Base-by-base conservation (phyloP, 2,888 invertebrate genomes). In the Lagria hirta region DNA sequence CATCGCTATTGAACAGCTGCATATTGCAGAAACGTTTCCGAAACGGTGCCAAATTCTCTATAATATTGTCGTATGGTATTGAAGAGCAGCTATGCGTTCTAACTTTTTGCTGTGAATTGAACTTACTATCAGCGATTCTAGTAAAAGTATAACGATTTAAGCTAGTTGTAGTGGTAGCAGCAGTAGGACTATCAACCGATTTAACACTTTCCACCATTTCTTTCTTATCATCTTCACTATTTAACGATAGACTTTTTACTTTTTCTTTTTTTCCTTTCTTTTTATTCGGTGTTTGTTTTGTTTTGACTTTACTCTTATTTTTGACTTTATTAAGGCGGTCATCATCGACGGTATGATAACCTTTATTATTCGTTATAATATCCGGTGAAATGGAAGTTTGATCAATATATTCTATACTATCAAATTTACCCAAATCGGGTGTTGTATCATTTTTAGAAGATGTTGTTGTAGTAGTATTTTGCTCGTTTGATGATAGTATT, bases 341-440 rank as follows among this genome's bases (percentile, higher is more conserved):
- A 21, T 47, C 34, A 7, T 48, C 40, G 29, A 38, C 26, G 5
- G 49, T 34, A 23, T 30, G 40, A 16, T 45, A 47, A 5, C 45
- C 48, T 55, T 53, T 27, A 20, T 32, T 43, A 8, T 52, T 58
- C 37, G 55, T 60, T 27, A 73, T 74, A 77, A 75, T 60, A 73
- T 76, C 68, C 72, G 76, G 54, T 73, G 79, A 62, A 78, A 75
- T 64, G 81, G 75, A 45, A 80, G 82, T 63, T 80, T 83, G 71
- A 83, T 86, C 67, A 79, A 83, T 69, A 81, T 79, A 69, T 81
- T 83, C 70, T 79, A 81, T 64, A 44, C 68, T 66, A 48, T 70
- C 70, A 42, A 70, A 59, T 48, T 63, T 63, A 43, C 58, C 58
- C 48, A 27, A 8, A 10, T 28, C 29, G 22, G 30, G 10, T 12